Evolutionary conservation across 2,888 invertebrate genomes (phyloP).

Genomic region (Epistrophella euchroma): DNA sequence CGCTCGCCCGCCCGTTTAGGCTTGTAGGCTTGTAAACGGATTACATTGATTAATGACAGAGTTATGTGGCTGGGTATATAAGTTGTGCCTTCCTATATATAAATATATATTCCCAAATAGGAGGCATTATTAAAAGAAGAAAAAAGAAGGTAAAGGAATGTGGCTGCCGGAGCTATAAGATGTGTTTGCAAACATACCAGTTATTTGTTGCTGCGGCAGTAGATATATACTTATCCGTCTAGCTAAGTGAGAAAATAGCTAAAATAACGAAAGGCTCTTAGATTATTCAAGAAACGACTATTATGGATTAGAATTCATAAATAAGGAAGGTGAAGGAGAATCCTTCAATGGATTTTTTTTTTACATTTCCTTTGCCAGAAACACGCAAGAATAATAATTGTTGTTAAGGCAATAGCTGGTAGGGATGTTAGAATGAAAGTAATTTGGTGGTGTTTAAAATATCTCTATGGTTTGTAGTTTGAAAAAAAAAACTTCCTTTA

Average conservation of each 20-base stretch:
- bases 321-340: slow-evolving; percentile 44
- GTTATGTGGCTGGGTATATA: slow-evolving; percentile 36
- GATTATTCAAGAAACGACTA: slow-evolving; percentile 59
- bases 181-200: slow-evolving; percentile 10
- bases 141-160: slow-evolving; percentile 17
- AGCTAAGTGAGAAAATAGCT: slow-evolving; percentile 9
- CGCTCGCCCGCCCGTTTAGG: slow-evolving; percentile 43
- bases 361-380: background rate
- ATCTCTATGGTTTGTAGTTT: background rate
- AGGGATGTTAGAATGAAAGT: background rate
- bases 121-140: slow-evolving; percentile 16
- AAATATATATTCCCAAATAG: background rate
- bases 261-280: slow-evolving; percentile 42
- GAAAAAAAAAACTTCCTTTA: too few species aligned
- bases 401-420: background rate
- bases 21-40: slow-evolving; percentile 64
- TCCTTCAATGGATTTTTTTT: slow-evolving; percentile 29
- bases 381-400: background rate
- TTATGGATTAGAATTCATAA: slow-evolving; percentile 69
- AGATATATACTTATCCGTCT: background rate
- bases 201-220: slow-evolving; percentile 41
- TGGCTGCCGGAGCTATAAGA: slow-evolving; percentile 7
- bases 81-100: slow-evolving; percentile 28
- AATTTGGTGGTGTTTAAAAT: background rate
- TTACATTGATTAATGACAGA: slow-evolving; percentile 73